phyloP scores from a whole-genome alignment of 2,113 vertebrate genomes.

The Stigmatopora nigra region DNA sequence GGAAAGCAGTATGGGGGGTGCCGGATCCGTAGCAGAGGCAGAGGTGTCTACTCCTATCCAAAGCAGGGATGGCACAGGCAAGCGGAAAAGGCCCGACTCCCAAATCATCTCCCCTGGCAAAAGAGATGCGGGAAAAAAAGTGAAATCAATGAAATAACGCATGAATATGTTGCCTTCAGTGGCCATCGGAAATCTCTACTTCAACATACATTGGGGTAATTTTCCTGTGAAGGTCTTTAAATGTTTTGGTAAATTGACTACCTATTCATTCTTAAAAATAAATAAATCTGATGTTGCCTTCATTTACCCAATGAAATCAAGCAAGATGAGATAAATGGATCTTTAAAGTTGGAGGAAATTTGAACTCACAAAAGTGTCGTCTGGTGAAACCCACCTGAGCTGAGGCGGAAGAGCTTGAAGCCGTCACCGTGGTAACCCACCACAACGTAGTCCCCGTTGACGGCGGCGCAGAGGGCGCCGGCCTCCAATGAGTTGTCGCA shows the following conservation, averaged over 20 bases:
- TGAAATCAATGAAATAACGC: neutral
- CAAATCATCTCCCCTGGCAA: constrained; percentile 57
- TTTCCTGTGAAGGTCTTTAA: too few species aligned
- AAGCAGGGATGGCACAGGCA: constrained; percentile 63
- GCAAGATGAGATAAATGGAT: too few species aligned
- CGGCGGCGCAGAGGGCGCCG: constrained; percentile 72
- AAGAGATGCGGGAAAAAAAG: neutral
- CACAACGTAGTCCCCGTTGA: constrained; percentile 56
- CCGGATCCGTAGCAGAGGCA: neutral
- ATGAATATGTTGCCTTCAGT: neutral
- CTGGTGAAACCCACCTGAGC: constrained; percentile 61
- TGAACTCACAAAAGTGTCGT: neutral
- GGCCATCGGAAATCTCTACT: neutral
- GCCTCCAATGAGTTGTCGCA: constrained; percentile 12
- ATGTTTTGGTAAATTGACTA: too few species aligned
- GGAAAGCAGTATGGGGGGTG: constrained; percentile 56
- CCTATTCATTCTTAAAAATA: too few species aligned
- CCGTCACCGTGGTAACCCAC: constrained; percentile 75
- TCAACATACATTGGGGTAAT: too few species aligned
- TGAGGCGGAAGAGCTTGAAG: constrained; percentile 66
- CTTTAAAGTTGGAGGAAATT: too few species aligned
- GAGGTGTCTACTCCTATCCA: constrained; percentile 56
- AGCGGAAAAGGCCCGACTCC: constrained; percentile 22
- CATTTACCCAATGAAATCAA: too few species aligned
- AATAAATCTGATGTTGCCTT: too few species aligned